A percentile compares a stretch with the other conserved stretches of the same genome.
Conservation (phyloP, 2,113 vertebrate species). For the Cacatua alba region DNA sequence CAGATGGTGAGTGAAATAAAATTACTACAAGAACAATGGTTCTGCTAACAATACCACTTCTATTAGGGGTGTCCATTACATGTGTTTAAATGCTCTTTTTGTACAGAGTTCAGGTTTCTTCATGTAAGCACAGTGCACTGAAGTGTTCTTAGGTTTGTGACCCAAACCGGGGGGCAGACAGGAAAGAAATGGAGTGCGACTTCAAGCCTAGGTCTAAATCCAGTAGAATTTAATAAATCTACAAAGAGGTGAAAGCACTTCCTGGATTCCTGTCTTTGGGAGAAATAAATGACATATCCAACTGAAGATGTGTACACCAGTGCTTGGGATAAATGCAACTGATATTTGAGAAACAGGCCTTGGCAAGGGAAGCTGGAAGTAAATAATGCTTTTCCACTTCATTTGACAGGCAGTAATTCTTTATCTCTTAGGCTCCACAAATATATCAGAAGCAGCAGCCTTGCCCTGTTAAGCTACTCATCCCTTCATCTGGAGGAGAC, state of each 20-base stretch:
- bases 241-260: background rate
- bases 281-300: background rate
- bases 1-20: background rate
- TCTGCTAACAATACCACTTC: background rate
- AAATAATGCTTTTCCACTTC: background rate
- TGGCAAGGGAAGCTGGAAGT: background rate
- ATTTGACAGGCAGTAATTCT: background rate
- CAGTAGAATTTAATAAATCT: background rate
- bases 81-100: background rate
- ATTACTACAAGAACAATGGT: background rate
- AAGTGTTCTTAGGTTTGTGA: background rate
- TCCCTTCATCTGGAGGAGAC: background rate
- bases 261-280: background rate
- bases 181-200: background rate
- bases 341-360: background rate
- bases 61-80: background rate
- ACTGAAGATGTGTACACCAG: background rate
- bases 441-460: background rate
- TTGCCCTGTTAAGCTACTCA: background rate
- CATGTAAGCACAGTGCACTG: background rate
- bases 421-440: background rate
- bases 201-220: background rate
- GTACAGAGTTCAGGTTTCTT: background rate
- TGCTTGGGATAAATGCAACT: background rate
- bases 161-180: accelerated